Conservation (phyloP, 2,888 invertebrate species). For the Rhorus exstirpatorius region DNA sequence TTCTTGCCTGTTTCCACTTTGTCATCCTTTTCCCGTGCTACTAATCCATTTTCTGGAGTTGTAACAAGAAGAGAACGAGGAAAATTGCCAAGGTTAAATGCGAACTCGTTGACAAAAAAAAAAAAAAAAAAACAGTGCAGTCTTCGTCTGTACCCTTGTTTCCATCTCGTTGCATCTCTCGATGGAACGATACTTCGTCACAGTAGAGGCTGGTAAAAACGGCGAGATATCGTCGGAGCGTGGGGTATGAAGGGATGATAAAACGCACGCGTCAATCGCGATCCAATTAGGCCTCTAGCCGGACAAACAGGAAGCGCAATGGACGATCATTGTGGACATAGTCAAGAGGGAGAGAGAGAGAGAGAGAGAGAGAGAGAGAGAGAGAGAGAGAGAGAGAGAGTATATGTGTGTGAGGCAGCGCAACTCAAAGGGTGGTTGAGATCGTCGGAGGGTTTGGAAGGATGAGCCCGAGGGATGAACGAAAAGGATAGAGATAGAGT, state of each 20-base stretch:
- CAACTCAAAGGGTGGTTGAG: conserved; percentile 14
- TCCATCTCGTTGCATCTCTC: conserved; percentile 41
- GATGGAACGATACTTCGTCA: conserved; percentile 23
- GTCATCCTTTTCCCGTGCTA: not conserved
- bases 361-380: not conserved
- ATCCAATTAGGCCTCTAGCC: conserved; percentile 67
- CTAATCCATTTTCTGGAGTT: not conserved
- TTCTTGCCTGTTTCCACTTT: not conserved
- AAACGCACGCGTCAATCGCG: conserved; percentile 65
- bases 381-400: not conserved
- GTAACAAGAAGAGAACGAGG: not conserved
- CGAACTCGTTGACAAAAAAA: not conserved
- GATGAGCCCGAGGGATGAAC: conserved; percentile 51
- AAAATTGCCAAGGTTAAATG: not conserved
- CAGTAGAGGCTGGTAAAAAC: conserved; percentile 1
- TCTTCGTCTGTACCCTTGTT: conserved; percentile 24
- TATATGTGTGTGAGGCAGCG: too few relatives aligned
- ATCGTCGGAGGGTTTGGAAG: conserved; percentile 20
- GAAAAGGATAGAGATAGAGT: conserved; percentile 48
- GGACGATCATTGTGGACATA: conserved; percentile 65
- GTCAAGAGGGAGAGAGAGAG: conserved; percentile 1
- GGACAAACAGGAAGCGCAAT: conserved; percentile 67
- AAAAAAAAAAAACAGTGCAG: conserved; percentile 6
- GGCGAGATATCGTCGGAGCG: not conserved
- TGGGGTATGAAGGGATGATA: conserved; percentile 55